A percentile compares a stretch with the other conserved stretches of the same genome.
phyloP scores from a whole-genome alignment of 2,797 vertebrate species.

The Macropodus opercularis region DNA sequence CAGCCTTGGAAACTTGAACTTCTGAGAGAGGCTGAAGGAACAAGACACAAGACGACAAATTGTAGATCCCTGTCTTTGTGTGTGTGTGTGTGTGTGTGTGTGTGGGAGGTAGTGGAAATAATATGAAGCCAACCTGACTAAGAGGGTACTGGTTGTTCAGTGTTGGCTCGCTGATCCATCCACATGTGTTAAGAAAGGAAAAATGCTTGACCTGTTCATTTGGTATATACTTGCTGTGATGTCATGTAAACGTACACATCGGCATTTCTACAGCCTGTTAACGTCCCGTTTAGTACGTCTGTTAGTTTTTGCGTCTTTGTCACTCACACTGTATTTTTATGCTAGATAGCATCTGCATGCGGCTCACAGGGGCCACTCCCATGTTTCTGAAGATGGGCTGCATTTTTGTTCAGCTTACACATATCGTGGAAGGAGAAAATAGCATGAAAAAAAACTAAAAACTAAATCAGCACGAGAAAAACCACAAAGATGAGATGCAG shows the following conservation, averaged over 20 bases:
- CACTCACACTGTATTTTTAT: conserved; percentile 35
- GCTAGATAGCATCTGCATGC: conserved; percentile 58
- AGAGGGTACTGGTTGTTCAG: conserved; percentile 27
- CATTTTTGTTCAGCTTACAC: conserved; percentile 27
- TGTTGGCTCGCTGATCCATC: conserved; percentile 23
- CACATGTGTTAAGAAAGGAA: too few species aligned
- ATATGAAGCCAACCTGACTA: conserved; percentile 54
- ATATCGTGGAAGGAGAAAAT: conserved; percentile 15
- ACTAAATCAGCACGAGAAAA: conserved; percentile 6
- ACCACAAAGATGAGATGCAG: conserved; percentile 36
- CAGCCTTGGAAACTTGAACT: conserved; percentile 57
- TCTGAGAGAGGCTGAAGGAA: conserved; percentile 38
- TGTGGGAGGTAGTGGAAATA: conserved; percentile 45
- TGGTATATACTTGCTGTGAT: conserved; percentile 5
- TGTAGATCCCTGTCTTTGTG: conserved; percentile 43
- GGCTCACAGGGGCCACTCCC: conserved; percentile 54
- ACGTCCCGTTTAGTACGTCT: conserved; percentile 39
- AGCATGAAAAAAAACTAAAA: conserved; percentile 15
- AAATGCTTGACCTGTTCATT: conserved; percentile 29
- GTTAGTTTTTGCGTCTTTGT: conserved; percentile 17
- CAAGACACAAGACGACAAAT: conserved; percentile 36
- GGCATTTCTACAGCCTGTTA: conserved; percentile 23
- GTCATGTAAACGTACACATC: conserved; percentile 15
- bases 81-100: conserved; percentile 16
- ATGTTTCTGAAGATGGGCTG: conserved; percentile 43